Base-by-base conservation (phyloP, 2,888 invertebrate genomes). In the Amblyjoppa proteus region DNA sequence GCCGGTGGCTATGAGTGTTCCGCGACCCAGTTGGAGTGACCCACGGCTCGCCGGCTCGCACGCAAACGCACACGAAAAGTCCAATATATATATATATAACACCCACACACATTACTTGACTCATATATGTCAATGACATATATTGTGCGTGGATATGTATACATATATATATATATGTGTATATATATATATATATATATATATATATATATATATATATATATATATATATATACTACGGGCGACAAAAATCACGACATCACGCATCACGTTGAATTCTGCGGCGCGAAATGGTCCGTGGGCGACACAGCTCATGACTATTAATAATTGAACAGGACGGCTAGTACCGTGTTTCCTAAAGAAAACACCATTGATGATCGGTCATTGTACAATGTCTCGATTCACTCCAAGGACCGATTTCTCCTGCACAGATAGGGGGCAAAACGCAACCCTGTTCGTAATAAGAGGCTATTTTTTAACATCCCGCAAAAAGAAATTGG, bases 261-360 rank as follows among this genome's bases (percentile, higher is more conserved):
- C 76, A 34, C 66, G 56, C 66, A 80, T 84, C 84, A 88, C 84
- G 85, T 87, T 87, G 83, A 70, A 87, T 64, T 81, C 77, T 45
- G 80, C 82, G 73, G 41, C 25, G 70, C 25, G 45, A 76, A 34
- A 61, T 34, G 71, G 75, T 28, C 20, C 61, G 28, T 34, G 79
- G 64, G 51, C 80, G 71, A 64, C 58, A 45, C 0, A 45, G 84
- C 68, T 81, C 83, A 64, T 58, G 87, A 87, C 86, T 89, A 88
- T 90, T 90, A 90, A 90, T 90, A 88, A 90, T 88, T 83, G 84
- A 85, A 79, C 81, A 81, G 82, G 61, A 68, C 41, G 20, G 11
- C 38, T 53, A 41, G 45, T 16, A 51, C 31, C 56, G 66, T 56
- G 38, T 80, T 75, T 76, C 70, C 51, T 45, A 76, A 84, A 84